Conservation (phyloP, 1,140 invertebrate genomes). For the Atopsyche davidsoni region DNA sequence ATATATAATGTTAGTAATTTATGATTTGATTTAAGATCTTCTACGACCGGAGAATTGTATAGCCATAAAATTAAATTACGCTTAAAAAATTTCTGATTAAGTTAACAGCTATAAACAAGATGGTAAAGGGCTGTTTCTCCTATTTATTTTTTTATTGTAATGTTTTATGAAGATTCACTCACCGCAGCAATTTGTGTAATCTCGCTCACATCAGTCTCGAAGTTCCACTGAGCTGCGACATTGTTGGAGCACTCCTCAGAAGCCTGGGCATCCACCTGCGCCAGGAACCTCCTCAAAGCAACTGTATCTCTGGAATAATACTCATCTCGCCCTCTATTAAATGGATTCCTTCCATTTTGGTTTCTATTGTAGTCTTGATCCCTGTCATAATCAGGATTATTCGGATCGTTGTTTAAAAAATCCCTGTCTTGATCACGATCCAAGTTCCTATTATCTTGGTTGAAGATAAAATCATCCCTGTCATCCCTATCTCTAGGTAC, state of each 20-base stretch:
- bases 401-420: slow-evolving; percentile 6
- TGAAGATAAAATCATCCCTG: slow-evolving; percentile 5
- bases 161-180: too few species aligned
- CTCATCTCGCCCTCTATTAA: slow-evolving; percentile 30
- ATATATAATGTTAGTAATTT: too few species aligned
- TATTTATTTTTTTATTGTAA: too few species aligned
- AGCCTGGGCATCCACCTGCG: slow-evolving; percentile 63
- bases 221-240: slow-evolving; percentile 79
- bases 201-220: slow-evolving; percentile 81
- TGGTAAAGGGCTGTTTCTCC: too few species aligned
- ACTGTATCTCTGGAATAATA: slow-evolving; percentile 37
- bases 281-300: slow-evolving; percentile 46
- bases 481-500: slow-evolving; percentile 27
- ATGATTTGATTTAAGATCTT: too few species aligned
- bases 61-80: too few species aligned
- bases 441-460: slow-evolving; percentile 2
- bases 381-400: slow-evolving; percentile 9
- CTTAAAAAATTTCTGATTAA: too few species aligned
- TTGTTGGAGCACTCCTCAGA: slow-evolving; percentile 74
- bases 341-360: slow-evolving; percentile 14
- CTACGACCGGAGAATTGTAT: too few species aligned
- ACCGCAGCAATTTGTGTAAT: slow-evolving; percentile 74
- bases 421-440: slow-evolving; percentile 4
- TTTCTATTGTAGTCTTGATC: slow-evolving; percentile 13
- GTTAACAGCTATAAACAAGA: too few species aligned